A percentile compares a stretch with the other conserved stretches of the same genome.
Evolutionary conservation across 2,888 invertebrate genomes (phyloP).

Genomic region (Spilosoma lubricipeda): DNA sequence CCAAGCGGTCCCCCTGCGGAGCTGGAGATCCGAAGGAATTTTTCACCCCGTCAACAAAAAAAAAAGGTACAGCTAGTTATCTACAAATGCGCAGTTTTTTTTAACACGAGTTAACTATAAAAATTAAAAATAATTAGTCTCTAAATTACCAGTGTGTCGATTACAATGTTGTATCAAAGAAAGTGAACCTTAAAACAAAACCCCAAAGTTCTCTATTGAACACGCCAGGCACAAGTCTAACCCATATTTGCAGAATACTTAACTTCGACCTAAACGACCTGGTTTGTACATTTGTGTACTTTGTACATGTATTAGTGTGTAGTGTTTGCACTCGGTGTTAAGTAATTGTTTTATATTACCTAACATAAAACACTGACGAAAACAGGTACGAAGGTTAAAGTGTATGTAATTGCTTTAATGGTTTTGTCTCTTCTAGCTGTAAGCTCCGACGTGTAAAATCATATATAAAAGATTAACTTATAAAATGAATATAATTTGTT

Average conservation of each 20-base stretch:
- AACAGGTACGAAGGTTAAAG: background rate
- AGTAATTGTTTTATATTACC: conserved; percentile 20
- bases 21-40: too few species aligned
- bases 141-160: background rate
- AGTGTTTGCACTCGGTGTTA: conserved; percentile 19
- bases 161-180: background rate
- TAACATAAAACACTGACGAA: background rate
- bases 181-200: background rate
- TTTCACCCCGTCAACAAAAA: too few species aligned
- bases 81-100: too few species aligned
- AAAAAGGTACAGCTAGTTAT: too few species aligned
- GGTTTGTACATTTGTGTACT: conserved; percentile 30
- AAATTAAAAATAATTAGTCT: background rate
- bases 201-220: background rate
- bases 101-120: too few species aligned
- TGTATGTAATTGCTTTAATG: background rate
- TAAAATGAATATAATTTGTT: too few species aligned
- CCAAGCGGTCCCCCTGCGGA: too few species aligned
- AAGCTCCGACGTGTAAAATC: too few species aligned
- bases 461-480: too few species aligned
- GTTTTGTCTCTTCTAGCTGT: too few species aligned
- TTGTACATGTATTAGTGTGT: conserved; percentile 26
- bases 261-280: conserved; percentile 36
- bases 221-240: conserved; percentile 4
- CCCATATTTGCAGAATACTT: conserved; percentile 38